Percentiles rank a stretch among this genome's conserved stretches.
Conservation (phyloP, 2,888 invertebrate species). For the Agrilus cyanescens region DNA sequence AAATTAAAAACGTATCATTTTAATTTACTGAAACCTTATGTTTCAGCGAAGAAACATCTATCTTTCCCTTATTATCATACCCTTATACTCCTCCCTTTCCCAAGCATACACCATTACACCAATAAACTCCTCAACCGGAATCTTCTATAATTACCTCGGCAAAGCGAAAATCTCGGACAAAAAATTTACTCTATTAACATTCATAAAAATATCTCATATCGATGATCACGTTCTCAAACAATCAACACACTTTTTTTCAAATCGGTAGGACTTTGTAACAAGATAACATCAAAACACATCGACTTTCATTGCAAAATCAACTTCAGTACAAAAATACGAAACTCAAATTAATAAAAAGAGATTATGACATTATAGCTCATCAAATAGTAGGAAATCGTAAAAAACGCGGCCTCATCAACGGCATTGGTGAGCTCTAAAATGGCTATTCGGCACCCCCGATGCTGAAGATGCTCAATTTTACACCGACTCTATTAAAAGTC, state of each 20-base stretch:
- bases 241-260: no score
- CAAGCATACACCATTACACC: background rate
- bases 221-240: no score
- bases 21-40: background rate
- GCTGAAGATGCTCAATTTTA: constrained; percentile 16
- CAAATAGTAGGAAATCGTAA: background rate
- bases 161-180: no score
- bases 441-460: constrained; percentile 15
- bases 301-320: background rate
- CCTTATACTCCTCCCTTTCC: background rate
- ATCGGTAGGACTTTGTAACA: background rate
- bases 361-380: background rate
- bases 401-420: no score
- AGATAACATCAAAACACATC: background rate
- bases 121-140: no score
- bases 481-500: constrained; percentile 9
- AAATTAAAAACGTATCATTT: constrained; percentile 2
- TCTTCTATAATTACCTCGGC: no score
- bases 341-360: no score
- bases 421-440: no score
- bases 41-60: no score
- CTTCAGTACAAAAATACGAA: background rate
- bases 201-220: no score
- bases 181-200: background rate
- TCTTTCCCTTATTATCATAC: no score